A percentile compares a stretch with the other conserved stretches of the same genome.
phyloP scores from a whole-genome alignment of 2,113 vertebrate species.

The Plestiodon gilberti region DNA sequence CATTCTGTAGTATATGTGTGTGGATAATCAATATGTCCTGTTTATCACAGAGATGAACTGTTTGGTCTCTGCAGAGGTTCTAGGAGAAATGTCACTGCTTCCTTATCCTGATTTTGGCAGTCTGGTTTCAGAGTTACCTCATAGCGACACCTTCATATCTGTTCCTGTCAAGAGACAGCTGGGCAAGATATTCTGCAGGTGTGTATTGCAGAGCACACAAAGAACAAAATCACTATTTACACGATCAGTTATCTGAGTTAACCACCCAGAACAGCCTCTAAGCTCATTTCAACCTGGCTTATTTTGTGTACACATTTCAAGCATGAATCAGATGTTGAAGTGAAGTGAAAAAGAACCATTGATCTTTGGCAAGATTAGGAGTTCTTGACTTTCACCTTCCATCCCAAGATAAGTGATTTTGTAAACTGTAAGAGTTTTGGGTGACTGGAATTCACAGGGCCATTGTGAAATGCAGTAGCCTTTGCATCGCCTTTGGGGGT shows the following conservation, averaged over 20 bases:
- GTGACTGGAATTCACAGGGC: not conserved
- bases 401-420: constrained; percentile 7
- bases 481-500: not conserved
- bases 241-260: constrained; percentile 2
- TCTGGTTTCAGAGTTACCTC: not conserved
- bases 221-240: not conserved
- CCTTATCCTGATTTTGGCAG: not conserved
- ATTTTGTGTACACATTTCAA: constrained; percentile 4
- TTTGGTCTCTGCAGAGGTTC: not conserved
- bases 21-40: not conserved
- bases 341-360: not conserved
- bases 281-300: not conserved
- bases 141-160: not conserved
- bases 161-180: not conserved
- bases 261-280: not conserved
- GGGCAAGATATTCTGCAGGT: not conserved
- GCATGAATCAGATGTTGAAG: not conserved
- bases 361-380: constrained; percentile 3
- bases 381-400: not conserved
- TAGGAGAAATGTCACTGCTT: not conserved
- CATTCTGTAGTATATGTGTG: not conserved
- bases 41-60: not conserved
- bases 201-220: not conserved
- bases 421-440: not conserved
- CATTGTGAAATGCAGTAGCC: not conserved